Percentiles rank a stretch among this genome's conserved stretches.
Evolutionary conservation across 2,888 invertebrate genomes (phyloP).

Genomic region (Drosophila mercatorum): DNA sequence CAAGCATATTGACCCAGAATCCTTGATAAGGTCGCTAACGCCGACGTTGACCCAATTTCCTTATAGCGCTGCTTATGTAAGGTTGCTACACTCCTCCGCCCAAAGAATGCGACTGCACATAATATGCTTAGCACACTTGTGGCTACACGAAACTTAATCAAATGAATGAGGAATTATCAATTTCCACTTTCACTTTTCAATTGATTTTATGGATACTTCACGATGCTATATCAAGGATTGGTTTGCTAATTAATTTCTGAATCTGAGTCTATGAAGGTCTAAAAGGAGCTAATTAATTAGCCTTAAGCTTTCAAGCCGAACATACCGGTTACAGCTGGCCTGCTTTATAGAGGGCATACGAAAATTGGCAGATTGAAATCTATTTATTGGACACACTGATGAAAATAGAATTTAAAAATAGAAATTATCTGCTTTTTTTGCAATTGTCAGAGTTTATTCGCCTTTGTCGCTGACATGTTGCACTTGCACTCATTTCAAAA

Average conservation of each 20-base stretch:
- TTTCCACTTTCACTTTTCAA: not conserved
- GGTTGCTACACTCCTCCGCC: not conserved
- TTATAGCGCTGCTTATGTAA: slow-evolving; percentile 47
- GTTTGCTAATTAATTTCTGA: too few species aligned
- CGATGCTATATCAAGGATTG: too few species aligned
- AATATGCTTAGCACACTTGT: slow-evolving; percentile 38
- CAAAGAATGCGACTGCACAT: not conserved
- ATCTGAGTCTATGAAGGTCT: too few species aligned
- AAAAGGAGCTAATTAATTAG: too few species aligned
- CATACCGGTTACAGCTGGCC: not conserved
- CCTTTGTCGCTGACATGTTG: slow-evolving; percentile 64
- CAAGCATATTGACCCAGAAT: slow-evolving; percentile 76
- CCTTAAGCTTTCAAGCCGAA: too few species aligned
- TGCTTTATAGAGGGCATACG: slow-evolving; percentile 8
- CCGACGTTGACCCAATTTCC: slow-evolving; percentile 64
- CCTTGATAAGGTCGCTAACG: slow-evolving; percentile 72
- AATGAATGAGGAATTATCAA: not conserved
- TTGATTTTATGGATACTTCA: too few species aligned
- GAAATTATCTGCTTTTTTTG: slow-evolving; percentile 5
- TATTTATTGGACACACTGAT: slow-evolving; percentile 39
- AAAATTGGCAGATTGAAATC: slow-evolving; percentile 34
- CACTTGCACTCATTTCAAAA: slow-evolving; percentile 70
- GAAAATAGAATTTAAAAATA: slow-evolving; percentile 35
- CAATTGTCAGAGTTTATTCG: slow-evolving; percentile 68
- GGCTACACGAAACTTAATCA: slow-evolving; percentile 15